Base-by-base conservation (phyloP, 2,797 vertebrate species). In the Anas acuta region DNA sequence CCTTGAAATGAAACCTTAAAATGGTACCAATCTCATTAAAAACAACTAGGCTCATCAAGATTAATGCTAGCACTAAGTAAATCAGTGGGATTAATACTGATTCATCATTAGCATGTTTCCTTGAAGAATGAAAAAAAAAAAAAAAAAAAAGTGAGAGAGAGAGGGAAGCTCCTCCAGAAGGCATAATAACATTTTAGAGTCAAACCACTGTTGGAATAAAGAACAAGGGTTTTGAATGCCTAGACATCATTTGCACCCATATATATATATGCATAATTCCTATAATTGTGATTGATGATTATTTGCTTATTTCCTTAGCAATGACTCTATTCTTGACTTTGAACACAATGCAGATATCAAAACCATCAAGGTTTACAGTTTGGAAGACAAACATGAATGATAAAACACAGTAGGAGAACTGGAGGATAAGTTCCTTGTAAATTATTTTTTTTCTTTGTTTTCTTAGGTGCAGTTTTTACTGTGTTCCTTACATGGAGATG, bases 1-100 rank as follows among this genome's bases (percentile, higher is more conserved):
- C 87, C 86, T 82, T 90, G 71, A 90, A 94, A 70, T 26, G 37
- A 84, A 88, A 72, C 19, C 8, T 47, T 80, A 85, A 77, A 89
- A 80, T 15, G 87, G 13, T 79, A 64, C 5, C 30, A 33, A 2
- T 3, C 13, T 75, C 30, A 78, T 81, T 84, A 86, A 86, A 87
- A 83, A 58, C 18, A 80, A 3, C 18, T 30, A 75, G 30, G 54
- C 17, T 88, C 2, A 78, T 83, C 69, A 77, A 64, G 43, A 41
- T 91, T 74, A 84, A 62, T 49, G 11, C 4, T 90, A 72, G 72
- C 66, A 75, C 25, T 81, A 57, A 89, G 39, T 9, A 80, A 83
- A 93, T 69, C 61, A 81, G 11, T 14, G 30, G 41, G 33, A 78
- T 84, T 93, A 90, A 62, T 77, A 39, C 5, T 54, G 9, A 72